phyloP scores from a whole-genome alignment of 2,113 vertebrate genomes.

The Pagrus major region DNA sequence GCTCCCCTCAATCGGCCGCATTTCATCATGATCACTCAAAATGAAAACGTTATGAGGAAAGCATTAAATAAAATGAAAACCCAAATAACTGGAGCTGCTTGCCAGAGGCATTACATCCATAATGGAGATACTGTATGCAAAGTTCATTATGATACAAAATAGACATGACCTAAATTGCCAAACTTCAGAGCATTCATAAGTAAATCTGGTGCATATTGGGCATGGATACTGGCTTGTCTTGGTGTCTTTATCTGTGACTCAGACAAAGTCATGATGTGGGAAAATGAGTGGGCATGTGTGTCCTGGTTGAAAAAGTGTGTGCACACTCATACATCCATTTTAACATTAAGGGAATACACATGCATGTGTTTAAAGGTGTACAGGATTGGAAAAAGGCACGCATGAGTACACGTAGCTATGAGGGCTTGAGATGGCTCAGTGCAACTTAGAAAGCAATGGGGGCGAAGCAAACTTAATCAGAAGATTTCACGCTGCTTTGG shows the following conservation, averaged over 20 bases:
- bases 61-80: conserved; percentile 55
- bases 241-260: conserved; percentile 57
- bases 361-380: conserved; percentile 33
- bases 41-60: conserved; percentile 39
- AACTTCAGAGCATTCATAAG: conserved; percentile 53
- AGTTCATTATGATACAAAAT: conserved; percentile 63
- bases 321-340: conserved; percentile 33
- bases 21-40: conserved; percentile 53
- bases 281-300: conserved; percentile 53
- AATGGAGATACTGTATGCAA: conserved; percentile 36
- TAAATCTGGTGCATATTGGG: conserved; percentile 44
- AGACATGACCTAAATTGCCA: conserved; percentile 60
- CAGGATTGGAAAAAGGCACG: conserved; percentile 34
- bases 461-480: conserved; percentile 68
- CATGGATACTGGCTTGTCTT: conserved; percentile 38
- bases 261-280: conserved; percentile 66
- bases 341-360: conserved; percentile 19
- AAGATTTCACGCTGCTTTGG: conserved; percentile 68
- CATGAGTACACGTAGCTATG: conserved; percentile 29
- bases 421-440: conserved; percentile 49
- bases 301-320: conserved; percentile 28
- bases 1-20: conserved; percentile 38
- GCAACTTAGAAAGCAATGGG: conserved; percentile 48
- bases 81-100: conserved; percentile 25
- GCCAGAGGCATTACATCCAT: conserved; percentile 34